Evolutionary conservation across 2,888 invertebrate genomes (phyloP).

Genomic region (Brenthis daphne): DNA sequence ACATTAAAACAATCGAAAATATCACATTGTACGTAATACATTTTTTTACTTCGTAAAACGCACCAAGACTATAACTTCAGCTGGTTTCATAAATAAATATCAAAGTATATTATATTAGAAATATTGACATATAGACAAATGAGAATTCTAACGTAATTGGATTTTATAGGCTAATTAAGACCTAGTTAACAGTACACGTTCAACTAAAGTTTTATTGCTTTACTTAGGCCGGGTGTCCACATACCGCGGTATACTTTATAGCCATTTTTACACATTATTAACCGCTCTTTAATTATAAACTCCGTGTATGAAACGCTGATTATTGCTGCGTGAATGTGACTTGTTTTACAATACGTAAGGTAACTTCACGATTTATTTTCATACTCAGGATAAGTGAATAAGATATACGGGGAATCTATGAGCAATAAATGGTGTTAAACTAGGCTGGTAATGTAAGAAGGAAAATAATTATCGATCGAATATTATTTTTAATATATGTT

Average conservation of each 20-base stretch:
- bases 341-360: slow-evolving; percentile 21
- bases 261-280: slow-evolving; percentile 36
- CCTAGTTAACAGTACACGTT: slow-evolving; percentile 23
- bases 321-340: slow-evolving; percentile 24
- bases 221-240: slow-evolving; percentile 41
- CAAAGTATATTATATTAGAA: slow-evolving; percentile 12
- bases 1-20: no score
- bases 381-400: no score
- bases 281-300: slow-evolving; percentile 21
- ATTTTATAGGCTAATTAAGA: slow-evolving; percentile 33
- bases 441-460: no score
- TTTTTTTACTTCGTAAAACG: no score
- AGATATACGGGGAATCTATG: no score
- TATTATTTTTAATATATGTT: no score
- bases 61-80: no score
- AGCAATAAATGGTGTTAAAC: no score
- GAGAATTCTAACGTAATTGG: slow-evolving; percentile 21
- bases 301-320: slow-evolving; percentile 29
- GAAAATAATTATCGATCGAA: no score
- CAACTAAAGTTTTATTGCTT: slow-evolving; percentile 22
- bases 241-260: slow-evolving; percentile 23
- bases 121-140: slow-evolving; percentile 19
- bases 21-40: no score
- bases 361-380: slow-evolving; percentile 2
- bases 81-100: neutral